phyloP scores from a whole-genome alignment of 1,140 invertebrate species.

The Mesaphorura yosii region DNA sequence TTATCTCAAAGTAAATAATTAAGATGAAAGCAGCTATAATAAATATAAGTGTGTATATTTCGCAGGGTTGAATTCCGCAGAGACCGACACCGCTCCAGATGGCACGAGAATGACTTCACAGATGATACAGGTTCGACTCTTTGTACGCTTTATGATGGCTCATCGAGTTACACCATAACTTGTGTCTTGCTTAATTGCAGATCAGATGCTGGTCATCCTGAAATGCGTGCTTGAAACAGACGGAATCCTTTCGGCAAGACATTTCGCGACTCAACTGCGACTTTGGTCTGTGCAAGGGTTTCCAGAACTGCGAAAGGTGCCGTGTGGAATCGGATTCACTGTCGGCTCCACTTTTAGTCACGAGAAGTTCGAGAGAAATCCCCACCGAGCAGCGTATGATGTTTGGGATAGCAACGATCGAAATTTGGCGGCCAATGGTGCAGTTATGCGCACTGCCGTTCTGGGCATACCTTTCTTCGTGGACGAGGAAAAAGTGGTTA shows the following conservation, averaged over 20 bases:
- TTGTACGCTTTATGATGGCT: too few relatives aligned
- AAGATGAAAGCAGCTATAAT: too few relatives aligned
- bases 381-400: constrained; percentile 7
- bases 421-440: constrained; percentile 22
- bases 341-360: constrained; percentile 9
- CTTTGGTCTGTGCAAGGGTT: constrained; percentile 19
- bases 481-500: constrained; percentile 18
- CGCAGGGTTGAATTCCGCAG: constrained; percentile 15
- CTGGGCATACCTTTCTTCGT: constrained; percentile 20
- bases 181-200: too few relatives aligned
- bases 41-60: background rate
- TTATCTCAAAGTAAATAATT: too few relatives aligned
- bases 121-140: constrained; percentile 25
- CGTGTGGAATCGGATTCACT: constrained; percentile 20
- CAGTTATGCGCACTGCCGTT: constrained; percentile 18
- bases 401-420: constrained; percentile 11
- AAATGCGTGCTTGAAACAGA: constrained; percentile 14
- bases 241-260: constrained; percentile 7
- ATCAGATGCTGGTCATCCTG: constrained; percentile 14
- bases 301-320: constrained; percentile 16
- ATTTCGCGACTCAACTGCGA: constrained; percentile 16
- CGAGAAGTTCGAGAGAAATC: constrained; percentile 9
- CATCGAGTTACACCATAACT: too few relatives aligned
- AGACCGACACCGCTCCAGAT: constrained; percentile 12
- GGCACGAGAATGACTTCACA: constrained; percentile 23